Conservation (phyloP, 2,888 invertebrate genomes). For the Dioctria rufipes region DNA sequence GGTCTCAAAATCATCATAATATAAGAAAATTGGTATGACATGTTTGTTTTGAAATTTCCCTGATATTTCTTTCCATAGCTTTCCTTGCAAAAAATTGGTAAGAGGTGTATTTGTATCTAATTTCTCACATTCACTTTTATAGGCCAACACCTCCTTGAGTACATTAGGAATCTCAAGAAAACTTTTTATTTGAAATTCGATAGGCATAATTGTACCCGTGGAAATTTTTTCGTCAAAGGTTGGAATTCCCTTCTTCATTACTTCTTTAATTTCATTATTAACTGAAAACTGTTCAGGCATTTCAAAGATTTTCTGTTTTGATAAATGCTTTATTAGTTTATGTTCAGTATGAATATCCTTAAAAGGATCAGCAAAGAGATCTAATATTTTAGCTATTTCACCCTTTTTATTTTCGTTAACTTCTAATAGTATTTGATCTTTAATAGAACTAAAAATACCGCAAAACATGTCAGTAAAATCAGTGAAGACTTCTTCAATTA, state of each 20-base stretch:
- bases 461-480: too few species aligned
- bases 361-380: too few species aligned
- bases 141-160: neutral
- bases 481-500: too few species aligned
- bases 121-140: neutral
- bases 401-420: too few species aligned
- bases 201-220: neutral
- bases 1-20: slow-evolving; percentile 11
- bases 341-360: too few species aligned
- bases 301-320: slow-evolving; percentile 1
- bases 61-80: neutral
- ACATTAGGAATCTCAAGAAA: slow-evolving; percentile 13
- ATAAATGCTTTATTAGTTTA: too few species aligned
- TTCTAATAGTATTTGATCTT: too few species aligned
- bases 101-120: neutral
- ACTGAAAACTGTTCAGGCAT: neutral
- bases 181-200: slow-evolving; percentile 18
- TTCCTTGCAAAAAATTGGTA: slow-evolving; percentile 9
- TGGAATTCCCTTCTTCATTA: neutral
- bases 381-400: too few species aligned
- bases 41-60: neutral
- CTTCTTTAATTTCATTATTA: neutral
- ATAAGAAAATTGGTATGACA: neutral
- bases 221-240: slow-evolving; percentile 8
- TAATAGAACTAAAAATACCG: too few species aligned